phyloP scores from a whole-genome alignment of 1,140 invertebrate species.

The Adelges cooleyi region DNA sequence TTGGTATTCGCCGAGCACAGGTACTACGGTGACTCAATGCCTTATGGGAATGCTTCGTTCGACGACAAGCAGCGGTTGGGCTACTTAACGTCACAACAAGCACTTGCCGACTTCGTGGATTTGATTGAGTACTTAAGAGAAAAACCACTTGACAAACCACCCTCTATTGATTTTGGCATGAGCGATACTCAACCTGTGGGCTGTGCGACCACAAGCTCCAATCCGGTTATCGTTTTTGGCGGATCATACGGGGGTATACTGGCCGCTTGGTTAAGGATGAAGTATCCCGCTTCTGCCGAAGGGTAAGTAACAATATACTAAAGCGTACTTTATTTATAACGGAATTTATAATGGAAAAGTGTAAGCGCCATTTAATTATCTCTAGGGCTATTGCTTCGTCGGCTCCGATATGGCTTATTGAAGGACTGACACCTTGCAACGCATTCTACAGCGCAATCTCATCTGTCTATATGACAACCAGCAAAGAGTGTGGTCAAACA shows the following conservation, averaged over 20 bases:
- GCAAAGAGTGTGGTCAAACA: slow-evolving; percentile 53
- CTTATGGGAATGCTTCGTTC: slow-evolving; percentile 28
- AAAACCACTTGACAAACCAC: background rate
- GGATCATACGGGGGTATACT: slow-evolving; percentile 95
- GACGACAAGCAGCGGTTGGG: background rate
- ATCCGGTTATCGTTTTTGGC: slow-evolving; percentile 84
- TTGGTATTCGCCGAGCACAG: slow-evolving; percentile 92
- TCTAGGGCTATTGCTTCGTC: slow-evolving; percentile 84
- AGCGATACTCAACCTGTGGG: no score
- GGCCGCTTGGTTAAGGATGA: slow-evolving; percentile 87
- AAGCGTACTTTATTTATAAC: no score
- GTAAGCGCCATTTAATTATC: background rate
- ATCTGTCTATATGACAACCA: slow-evolving; percentile 53
- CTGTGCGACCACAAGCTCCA: slow-evolving; percentile 37
- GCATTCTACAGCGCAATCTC: slow-evolving; percentile 68
- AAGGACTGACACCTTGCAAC: slow-evolving; percentile 64
- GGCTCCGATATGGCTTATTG: slow-evolving; percentile 86
- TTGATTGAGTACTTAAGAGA: slow-evolving; percentile 18
- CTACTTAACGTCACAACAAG: slow-evolving; percentile 83
- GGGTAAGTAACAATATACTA: slow-evolving; percentile 47
- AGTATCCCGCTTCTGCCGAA: slow-evolving; percentile 83
- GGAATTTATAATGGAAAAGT: no score
- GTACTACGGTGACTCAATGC: slow-evolving; percentile 53
- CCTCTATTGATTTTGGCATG: background rate
- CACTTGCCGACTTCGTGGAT: slow-evolving; percentile 83